phyloP scores from a whole-genome alignment of 2,797 vertebrate genomes.

The Odontamblyopus rebecca region DNA sequence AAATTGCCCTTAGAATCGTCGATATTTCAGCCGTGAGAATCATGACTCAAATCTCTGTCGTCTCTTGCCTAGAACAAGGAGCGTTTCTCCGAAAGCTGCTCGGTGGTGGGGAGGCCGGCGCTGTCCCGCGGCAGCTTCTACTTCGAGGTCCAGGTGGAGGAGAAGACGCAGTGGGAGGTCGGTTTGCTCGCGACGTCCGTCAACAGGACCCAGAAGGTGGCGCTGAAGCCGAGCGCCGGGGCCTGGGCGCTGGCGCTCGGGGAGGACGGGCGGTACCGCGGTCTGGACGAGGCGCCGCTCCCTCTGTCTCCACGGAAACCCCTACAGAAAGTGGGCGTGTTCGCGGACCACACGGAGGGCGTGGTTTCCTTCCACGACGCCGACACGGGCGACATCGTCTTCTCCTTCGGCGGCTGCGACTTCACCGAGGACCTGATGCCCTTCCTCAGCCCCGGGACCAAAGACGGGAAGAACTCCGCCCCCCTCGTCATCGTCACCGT shows the following conservation, averaged over 20 bases:
- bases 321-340: background rate
- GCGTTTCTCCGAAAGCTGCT: background rate
- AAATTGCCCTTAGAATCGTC: no score
- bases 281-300: background rate
- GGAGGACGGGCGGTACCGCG: background rate
- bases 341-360: background rate
- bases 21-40: no score
- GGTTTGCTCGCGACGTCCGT: background rate
- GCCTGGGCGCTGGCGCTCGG: background rate
- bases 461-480: constrained; percentile 2
- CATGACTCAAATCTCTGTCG: no score
- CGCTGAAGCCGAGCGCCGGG: background rate
- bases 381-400: background rate
- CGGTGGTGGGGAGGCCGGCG: background rate
- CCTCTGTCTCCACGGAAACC: background rate
- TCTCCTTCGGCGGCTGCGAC: constrained; percentile 1
- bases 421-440: background rate
- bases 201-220: background rate
- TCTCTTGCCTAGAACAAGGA: background rate
- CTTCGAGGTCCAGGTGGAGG: constrained; percentile 1
- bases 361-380: constrained; percentile 3
- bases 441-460: background rate
- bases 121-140: background rate
- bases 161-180: background rate
- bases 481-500: background rate